These are phyloP conservation scores for Stomorhina lunata DNA, from an alignment of 2,888 invertebrate species.

Conservation along the genomic window DNA sequence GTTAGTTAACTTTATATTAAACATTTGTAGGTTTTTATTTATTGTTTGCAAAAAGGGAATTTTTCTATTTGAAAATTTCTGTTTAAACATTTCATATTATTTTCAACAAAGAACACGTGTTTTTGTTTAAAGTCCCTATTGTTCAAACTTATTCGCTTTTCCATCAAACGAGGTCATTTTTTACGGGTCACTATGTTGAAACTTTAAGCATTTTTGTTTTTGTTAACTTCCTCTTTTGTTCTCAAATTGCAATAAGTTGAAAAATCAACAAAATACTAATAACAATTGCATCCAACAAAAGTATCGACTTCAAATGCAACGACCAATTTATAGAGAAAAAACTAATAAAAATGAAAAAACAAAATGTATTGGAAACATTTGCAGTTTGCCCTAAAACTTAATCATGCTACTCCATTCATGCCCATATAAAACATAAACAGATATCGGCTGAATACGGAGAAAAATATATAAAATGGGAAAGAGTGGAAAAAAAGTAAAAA, in stretches of 20 bases:
- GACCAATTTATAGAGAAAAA: too few relatives aligned
- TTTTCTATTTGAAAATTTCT: background rate
- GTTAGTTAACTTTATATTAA: background rate
- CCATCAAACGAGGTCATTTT: conserved; percentile 56
- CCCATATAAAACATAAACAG: conserved; percentile 7
- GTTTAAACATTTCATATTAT: background rate
- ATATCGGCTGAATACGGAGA: background rate
- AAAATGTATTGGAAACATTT: conserved; percentile 27
- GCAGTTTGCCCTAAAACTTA: conserved; percentile 53
- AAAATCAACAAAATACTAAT: background rate
- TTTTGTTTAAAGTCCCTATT: background rate
- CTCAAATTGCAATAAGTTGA: conserved; percentile 19
- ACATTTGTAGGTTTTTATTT: conserved; percentile 3
- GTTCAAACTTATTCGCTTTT: background rate
- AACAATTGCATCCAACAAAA: background rate
- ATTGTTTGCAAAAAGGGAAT: background rate
- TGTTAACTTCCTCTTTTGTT: conserved; percentile 49
- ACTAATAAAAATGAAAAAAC: too few relatives aligned
- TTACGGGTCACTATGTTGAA: conserved; percentile 54
- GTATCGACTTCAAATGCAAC: background rate
- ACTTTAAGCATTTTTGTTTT: conserved; percentile 32
- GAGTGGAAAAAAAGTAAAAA: conserved; percentile 13
- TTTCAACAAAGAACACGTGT: conserved; percentile 48
- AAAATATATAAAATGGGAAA: background rate
- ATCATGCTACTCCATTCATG: conserved; percentile 53